A percentile compares a stretch with the other conserved stretches of the same genome.
Evolutionary conservation across 2,888 invertebrate genomes (phyloP).

Genomic region (Tricholauxania praeusta): DNA sequence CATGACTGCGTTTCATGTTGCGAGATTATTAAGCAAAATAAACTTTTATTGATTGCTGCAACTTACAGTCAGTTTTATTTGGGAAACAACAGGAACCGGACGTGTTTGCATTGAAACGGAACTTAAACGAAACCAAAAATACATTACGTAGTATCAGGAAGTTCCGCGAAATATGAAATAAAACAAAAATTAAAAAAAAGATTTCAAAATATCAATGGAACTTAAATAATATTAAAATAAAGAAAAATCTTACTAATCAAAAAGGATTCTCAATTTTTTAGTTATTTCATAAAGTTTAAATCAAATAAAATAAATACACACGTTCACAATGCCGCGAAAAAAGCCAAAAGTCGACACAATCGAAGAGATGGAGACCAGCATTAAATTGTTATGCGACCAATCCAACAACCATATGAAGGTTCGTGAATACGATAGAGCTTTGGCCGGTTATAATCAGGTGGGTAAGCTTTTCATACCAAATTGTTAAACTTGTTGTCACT

Average conservation of each 20-base stretch:
- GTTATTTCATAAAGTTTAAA: neutral
- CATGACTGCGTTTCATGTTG: slow-evolving; percentile 20
- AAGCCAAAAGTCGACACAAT: slow-evolving; percentile 66
- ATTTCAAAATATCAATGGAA: neutral
- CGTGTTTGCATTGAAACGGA: neutral
- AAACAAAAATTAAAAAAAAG: neutral
- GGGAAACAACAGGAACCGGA: slow-evolving; percentile 15
- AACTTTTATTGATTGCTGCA: slow-evolving; percentile 3
- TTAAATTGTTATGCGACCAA: slow-evolving; percentile 82
- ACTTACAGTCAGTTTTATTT: slow-evolving; percentile 10
- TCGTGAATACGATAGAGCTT: slow-evolving; percentile 79
- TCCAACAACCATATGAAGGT: slow-evolving; percentile 82
- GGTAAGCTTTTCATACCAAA: slow-evolving; percentile 47
- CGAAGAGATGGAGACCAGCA: slow-evolving; percentile 68
- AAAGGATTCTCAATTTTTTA: neutral
- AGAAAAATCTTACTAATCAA: too few relatives aligned
- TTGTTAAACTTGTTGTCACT: neutral
- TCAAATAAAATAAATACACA: neutral
- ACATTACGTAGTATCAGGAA: neutral
- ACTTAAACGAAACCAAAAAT: neutral
- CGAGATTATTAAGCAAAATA: slow-evolving; percentile 14
- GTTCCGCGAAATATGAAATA: neutral
- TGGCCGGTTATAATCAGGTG: slow-evolving; percentile 80
- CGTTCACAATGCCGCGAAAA: slow-evolving; percentile 59
- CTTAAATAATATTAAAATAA: neutral